These are phyloP conservation scores for Campaea margaritaria DNA, from an alignment of 2,888 invertebrate species.

Conservation along the genomic window DNA sequence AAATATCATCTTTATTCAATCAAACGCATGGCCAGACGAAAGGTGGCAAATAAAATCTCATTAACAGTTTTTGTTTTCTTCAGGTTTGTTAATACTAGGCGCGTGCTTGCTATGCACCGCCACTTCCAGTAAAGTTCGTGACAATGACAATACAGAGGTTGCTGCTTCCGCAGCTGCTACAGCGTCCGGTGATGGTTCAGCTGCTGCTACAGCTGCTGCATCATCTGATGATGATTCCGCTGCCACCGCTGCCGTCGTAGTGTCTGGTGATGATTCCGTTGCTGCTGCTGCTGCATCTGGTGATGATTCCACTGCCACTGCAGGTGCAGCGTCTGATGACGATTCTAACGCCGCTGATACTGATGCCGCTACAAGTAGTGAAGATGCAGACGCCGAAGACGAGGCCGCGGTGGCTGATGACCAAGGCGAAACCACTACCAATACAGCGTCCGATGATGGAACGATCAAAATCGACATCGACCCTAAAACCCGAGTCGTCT, in stretches of 20 bases:
- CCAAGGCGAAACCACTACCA: not conserved
- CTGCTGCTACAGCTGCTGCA: constrained; percentile 5
- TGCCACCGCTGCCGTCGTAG: constrained; percentile 7
- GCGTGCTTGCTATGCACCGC: not conserved
- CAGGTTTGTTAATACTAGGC: not conserved
- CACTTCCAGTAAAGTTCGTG: too few species aligned
- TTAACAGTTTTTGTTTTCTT: not conserved
- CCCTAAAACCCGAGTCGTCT: constrained; percentile 15
- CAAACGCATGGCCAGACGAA: too few species aligned
- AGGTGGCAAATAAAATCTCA: too few species aligned
- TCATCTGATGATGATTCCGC: constrained; percentile 1
- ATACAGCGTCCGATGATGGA: constrained; percentile 2
- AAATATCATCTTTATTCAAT: not conserved
- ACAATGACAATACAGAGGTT: not conserved
- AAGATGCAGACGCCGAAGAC: constrained; percentile 3
- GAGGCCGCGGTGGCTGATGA: not conserved
- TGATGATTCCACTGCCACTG: constrained; percentile 2
- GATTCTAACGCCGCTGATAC: constrained; percentile 6
- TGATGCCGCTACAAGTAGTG: constrained; percentile 1
- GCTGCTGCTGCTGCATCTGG: not conserved
- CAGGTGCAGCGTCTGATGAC: not conserved
- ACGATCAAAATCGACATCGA: constrained; percentile 2
- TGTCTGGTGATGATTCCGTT: constrained; percentile 1
- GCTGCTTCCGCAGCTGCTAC: constrained; percentile 7
- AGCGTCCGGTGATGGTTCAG: not conserved